Conservation (phyloP, 2,113 vertebrate genomes). For the Podilymbus podiceps region DNA sequence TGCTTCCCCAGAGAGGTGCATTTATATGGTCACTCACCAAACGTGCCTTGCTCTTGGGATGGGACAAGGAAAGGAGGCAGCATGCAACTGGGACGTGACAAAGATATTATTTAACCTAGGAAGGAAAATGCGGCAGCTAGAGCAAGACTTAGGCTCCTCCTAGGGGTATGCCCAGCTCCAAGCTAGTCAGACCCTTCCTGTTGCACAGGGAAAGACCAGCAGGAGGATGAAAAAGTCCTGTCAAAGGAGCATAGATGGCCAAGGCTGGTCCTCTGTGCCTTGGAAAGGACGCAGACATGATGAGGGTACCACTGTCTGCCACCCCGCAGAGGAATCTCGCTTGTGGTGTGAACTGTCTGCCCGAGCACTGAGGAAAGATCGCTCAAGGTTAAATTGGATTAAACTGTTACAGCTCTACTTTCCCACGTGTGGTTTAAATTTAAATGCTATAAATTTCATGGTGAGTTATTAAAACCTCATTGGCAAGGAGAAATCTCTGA, state of each 20-base stretch:
- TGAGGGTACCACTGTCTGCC: not conserved
- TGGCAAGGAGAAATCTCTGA: conserved; percentile 27
- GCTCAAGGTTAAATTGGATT: conserved; percentile 51
- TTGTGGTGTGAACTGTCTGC: conserved; percentile 15
- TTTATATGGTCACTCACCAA: fast-evolving
- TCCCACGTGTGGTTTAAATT: conserved; percentile 65
- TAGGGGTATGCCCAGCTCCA: not conserved
- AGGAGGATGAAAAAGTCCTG: not conserved
- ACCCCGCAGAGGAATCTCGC: not conserved
- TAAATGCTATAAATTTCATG: conserved; percentile 49
- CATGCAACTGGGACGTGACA: not conserved
- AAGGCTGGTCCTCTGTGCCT: not conserved
- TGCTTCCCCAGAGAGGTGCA: not conserved
- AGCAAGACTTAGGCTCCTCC: not conserved
- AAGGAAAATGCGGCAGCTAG: not conserved
- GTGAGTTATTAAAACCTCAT: conserved; percentile 64
- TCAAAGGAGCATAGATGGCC: not conserved
- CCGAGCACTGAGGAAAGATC: not conserved
- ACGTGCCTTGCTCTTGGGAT: not conserved
- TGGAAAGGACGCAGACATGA: fast-evolving
- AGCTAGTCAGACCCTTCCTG: not conserved
- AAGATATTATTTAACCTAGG: not conserved
- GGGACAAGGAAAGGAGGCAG: not conserved
- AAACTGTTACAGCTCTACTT: conserved; percentile 54
- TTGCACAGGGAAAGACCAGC: not conserved